Evolutionary conservation across 2,888 invertebrate genomes (phyloP), one percentile per base, ranked within the genome.

Genomic region (Volucella bombylans): DNA sequence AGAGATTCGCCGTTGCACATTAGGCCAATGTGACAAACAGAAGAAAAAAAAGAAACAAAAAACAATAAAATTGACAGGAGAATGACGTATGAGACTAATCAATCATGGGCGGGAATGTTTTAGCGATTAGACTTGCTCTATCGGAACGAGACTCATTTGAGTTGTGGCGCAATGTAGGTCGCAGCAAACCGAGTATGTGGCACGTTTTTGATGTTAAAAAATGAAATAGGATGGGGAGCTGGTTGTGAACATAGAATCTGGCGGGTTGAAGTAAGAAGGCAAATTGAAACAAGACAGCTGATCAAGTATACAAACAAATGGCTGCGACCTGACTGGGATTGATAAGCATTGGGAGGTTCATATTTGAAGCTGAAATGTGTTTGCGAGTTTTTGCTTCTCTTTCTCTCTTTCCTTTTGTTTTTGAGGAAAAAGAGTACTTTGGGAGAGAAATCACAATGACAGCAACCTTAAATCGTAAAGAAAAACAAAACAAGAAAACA

Each of bases 41-140:
- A 47, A 39, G 45, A 23, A 38, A 41, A 65, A 64, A 43, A 49
- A 72, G 15, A 38, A 59, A n/a, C n/a, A 43, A 39, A 61, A 61
- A 61, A 43, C 45, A 61, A 15, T 67, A 74, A 71, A 80, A 80
- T 79, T 76, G 83, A 71, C 80, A 62, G 39, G 54, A 71, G 49
- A 69, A 83, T 76, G 80, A 79, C 79, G 69, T 76, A 76, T 79
- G 80, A 71, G 11, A 43, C 67, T 79, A 71, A 83, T 80, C 83
- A 83, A 80, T 83, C 83, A 76, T 67, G 74, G 49, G 50, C 38
- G 43, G 55, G 61, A 61, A 83, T 55, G 45, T 23, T 61, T 18
- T 15, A 18, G 62, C 64, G 49, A 55, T 43, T 57, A 64, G 54
- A 80, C 47, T 62, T 38, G 38, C 50, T 31, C 31, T 6, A 31